A percentile compares a stretch with the other conserved stretches of the same genome.
Evolutionary conservation across 1,140 invertebrate genomes (phyloP).

Genomic region (Zaprionus davidi): DNA sequence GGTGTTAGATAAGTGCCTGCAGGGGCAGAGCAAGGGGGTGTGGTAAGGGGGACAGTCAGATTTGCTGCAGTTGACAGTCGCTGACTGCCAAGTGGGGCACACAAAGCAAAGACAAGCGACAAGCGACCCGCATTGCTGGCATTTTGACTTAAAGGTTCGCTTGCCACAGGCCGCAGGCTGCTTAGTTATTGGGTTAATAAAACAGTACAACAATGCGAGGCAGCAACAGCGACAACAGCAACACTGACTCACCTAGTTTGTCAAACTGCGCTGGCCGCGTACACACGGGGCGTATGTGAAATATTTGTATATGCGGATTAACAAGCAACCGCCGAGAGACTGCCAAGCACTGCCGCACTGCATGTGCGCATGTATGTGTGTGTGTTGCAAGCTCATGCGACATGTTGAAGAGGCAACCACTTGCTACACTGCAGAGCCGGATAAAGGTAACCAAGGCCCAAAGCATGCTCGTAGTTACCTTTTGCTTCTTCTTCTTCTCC

Average conservation of each 20-base stretch:
- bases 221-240: slow-evolving; percentile 20
- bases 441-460: slow-evolving; percentile 74
- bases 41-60: slow-evolving; percentile 1
- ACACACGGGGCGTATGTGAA: slow-evolving; percentile 61
- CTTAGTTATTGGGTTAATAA: slow-evolving; percentile 81
- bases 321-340: slow-evolving; percentile 47
- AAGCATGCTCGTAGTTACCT: neutral
- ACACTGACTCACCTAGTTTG: slow-evolving; percentile 65
- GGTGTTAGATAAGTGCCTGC: slow-evolving; percentile 73
- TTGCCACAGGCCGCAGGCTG: slow-evolving; percentile 35
- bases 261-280: slow-evolving; percentile 25
- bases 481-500: neutral
- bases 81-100: slow-evolving; percentile 58
- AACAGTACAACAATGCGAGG: slow-evolving; percentile 54
- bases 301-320: slow-evolving; percentile 76
- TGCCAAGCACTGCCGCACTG: slow-evolving; percentile 9
- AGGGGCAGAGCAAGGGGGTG: neutral
- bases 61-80: slow-evolving; percentile 56
- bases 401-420: slow-evolving; percentile 39
- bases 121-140: slow-evolving; percentile 72
- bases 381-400: slow-evolving; percentile 40
- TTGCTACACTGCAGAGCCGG: slow-evolving; percentile 20
- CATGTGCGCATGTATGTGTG: slow-evolving; percentile 15
- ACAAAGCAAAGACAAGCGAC: slow-evolving; percentile 51
- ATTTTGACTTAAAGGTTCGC: slow-evolving; percentile 61